Base-by-base conservation (phyloP, 2,888 invertebrate species). In the Drepana falcataria region DNA sequence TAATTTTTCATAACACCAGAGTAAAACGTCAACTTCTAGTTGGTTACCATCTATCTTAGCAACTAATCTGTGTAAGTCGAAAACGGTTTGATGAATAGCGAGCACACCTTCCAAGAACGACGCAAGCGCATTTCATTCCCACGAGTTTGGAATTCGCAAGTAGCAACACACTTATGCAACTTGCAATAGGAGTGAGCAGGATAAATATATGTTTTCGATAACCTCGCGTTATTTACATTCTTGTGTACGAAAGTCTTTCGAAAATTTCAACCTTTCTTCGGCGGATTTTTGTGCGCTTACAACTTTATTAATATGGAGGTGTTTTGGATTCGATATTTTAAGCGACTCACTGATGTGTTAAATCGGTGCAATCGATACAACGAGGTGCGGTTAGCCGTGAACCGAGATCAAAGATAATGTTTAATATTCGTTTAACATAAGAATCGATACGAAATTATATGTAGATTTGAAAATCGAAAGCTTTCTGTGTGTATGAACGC, bases 21-120 rank as follows among this genome's bases (percentile, higher is more conserved):
- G 37, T 4, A 37, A 35, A 6, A 21, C 21, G 21, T 35, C 37
- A n/a, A 35, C 4, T 33, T 1, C 40, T 40, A 6, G 44, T 55
- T 53, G 52, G 56, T 53, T 53, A 56, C 53, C 59, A 58, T 73
- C 62, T 70, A 67, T 65, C 56, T 57, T 59, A 65, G 64, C 64
- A 63, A 62, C 65, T 63, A 63, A 63, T 75, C 73, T 77, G 63
- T 79, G 78, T 69, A 72, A n/a, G n/a, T n/a, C 69, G 69, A 75
- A 73, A 78, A 69, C 71, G 74, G 79, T 84, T 84, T 85, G 84
- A 85, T 87, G 78, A 79, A 85, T 80, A 79, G 81, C 79, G 66
- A 65, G 78, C 71, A 75, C 75, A 75, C 75, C 79, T 89, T 88
- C 89, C 86, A 66, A 83, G 88, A 90, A 88, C 70, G 61, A 56